phyloP scores from a whole-genome alignment of 2,113 vertebrate species.

The Lophius piscatorius region DNA sequence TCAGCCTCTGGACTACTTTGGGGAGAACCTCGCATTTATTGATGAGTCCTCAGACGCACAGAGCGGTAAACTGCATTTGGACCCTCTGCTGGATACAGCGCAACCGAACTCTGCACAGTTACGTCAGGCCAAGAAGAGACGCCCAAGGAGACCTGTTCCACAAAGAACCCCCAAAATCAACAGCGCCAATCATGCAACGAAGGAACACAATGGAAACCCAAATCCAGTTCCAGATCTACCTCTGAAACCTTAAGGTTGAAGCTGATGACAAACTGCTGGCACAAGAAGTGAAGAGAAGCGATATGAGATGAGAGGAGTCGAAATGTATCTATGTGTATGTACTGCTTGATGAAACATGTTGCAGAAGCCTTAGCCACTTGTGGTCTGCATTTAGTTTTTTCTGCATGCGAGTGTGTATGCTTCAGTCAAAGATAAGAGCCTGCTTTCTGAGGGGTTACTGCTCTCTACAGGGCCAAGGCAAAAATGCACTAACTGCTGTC shows the following conservation, averaged over 20 bases:
- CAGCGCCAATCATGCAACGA: constrained; percentile 32
- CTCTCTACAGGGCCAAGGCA: constrained; percentile 51
- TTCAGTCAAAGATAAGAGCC: constrained; percentile 42
- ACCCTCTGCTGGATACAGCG: constrained; percentile 63
- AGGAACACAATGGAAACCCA: constrained; percentile 66
- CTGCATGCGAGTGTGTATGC: constrained; percentile 63
- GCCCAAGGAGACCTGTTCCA: constrained; percentile 58
- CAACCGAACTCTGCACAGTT: constrained; percentile 23
- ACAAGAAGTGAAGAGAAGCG: constrained; percentile 20
- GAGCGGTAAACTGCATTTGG: constrained; percentile 79
- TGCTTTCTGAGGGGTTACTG: constrained; percentile 47
- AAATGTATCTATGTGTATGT: constrained; percentile 28
- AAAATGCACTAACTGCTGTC: constrained; percentile 41
- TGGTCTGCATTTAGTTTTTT: constrained; percentile 54
- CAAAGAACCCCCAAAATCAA: constrained; percentile 54
- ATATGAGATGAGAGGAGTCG: background rate
- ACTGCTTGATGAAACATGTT: constrained; percentile 32
- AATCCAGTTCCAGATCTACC: constrained; percentile 47
- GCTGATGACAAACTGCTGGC: background rate
- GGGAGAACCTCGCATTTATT: constrained; percentile 90
- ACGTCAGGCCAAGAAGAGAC: constrained; percentile 70
- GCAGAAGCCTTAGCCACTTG: constrained; percentile 44
- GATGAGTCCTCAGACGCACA: constrained; percentile 90
- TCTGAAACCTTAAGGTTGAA: constrained; percentile 45
- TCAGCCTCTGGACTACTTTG: constrained; percentile 86